Evolutionary conservation across 2,888 invertebrate genomes (phyloP).

Genomic region (Macrophya alboannulata): DNA sequence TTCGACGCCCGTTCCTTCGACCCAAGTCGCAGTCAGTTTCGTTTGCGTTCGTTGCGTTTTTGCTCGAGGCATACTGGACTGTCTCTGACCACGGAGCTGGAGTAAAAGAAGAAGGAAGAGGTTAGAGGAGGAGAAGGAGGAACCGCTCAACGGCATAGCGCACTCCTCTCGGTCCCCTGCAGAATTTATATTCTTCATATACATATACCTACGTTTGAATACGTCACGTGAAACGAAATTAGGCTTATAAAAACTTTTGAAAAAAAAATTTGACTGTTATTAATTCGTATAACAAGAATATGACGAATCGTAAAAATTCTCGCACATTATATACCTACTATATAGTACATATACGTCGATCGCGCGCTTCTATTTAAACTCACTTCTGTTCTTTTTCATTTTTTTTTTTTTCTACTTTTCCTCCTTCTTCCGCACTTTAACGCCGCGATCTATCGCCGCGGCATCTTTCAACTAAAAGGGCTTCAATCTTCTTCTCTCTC

Average conservation of each 20-base stretch:
- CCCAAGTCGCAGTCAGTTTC: not conserved
- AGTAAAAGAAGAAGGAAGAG: not conserved
- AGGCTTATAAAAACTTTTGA: not conserved
- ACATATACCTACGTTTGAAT: not conserved
- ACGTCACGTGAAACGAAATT: not conserved
- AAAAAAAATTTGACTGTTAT: too few species aligned
- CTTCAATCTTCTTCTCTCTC: not conserved
- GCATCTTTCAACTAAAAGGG: slow-evolving; percentile 41
- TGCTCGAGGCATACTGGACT: not conserved
- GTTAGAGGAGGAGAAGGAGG: not conserved
- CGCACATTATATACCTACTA: too few species aligned
- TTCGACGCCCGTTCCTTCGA: slow-evolving; percentile 9
- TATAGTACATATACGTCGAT: too few species aligned
- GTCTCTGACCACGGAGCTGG: not conserved
- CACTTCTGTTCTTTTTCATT: too few species aligned
- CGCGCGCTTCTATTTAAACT: too few species aligned
- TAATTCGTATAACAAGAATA: too few species aligned
- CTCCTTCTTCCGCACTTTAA: not conserved
- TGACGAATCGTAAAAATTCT: too few species aligned
- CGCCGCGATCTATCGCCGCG: not conserved
- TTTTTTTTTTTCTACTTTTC: not conserved
- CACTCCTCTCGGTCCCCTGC: not conserved
- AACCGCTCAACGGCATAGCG: not conserved
- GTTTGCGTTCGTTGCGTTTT: slow-evolving; percentile 28
- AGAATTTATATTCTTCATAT: not conserved